phyloP scores from a whole-genome alignment of 2,797 vertebrate species.

The Momotus momota region DNA sequence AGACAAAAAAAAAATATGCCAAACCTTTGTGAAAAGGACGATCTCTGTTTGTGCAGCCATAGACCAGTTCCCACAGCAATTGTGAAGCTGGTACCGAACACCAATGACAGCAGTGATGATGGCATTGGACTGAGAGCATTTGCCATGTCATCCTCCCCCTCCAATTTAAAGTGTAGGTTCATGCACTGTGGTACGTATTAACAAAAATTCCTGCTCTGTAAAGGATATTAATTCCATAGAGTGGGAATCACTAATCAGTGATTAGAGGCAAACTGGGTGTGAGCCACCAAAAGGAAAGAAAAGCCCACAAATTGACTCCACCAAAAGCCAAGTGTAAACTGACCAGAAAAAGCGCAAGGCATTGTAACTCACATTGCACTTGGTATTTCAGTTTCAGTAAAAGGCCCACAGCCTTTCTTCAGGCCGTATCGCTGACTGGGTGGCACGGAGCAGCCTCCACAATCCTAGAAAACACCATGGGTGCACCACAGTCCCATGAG shows the following conservation, averaged over 20 bases:
- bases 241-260: not conserved
- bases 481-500: rapidly evolving
- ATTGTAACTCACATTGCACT: not conserved
- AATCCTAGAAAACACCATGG: not conserved
- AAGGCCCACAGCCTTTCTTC: not conserved
- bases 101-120: not conserved
- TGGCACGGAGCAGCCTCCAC: not conserved
- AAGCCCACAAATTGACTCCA: not conserved
- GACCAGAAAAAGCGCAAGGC: no score
- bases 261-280: not conserved
- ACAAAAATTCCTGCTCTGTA: not conserved
- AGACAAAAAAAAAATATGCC: not conserved
- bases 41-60: not conserved
- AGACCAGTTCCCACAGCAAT: not conserved
- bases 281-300: not conserved
- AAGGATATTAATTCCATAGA: not conserved
- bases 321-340: not conserved
- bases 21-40: not conserved
- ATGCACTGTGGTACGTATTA: not conserved
- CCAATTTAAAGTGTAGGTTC: not conserved
- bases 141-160: not conserved
- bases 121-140: not conserved
- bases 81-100: not conserved
- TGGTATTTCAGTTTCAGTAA: not conserved
- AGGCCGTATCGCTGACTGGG: rapidly evolving